Evolutionary conservation across 2,797 vertebrate genomes (phyloP), one percentile per base, ranked within the genome.

Genomic region (Mastacembelus armatus): DNA sequence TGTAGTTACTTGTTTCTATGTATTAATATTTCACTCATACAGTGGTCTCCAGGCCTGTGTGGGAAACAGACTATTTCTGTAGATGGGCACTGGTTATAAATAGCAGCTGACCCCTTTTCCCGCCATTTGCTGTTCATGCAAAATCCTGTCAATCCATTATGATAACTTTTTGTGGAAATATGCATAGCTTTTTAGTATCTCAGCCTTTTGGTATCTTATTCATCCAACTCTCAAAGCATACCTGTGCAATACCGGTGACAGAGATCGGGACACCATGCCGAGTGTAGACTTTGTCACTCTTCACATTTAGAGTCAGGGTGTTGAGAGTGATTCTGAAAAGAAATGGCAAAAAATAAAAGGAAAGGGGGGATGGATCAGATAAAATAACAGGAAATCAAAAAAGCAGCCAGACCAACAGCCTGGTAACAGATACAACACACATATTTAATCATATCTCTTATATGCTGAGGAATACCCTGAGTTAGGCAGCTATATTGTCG

Each of bases 281-380:
- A 24, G 96, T 98, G 85, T 98, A 98, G 49, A 98, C 96, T 85
- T 96, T 98, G 85, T 98, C 97, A 86, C 97, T 98, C 90, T 96
- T 98, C 70, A 98, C 97, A 49, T 97, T 98, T 61, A 98, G 92
- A 54, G 97, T 98, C 83, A 98, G 67, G 6, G 96, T 98, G 91
- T 97, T 98, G 55, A 98, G 92, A 11, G 95, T 95, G 79, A 98
- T 98, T 90, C 97, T 98, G 78, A 7, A 5, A 73, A 29, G 19
- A 47, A 69, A 30, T 5, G 3, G 35, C 16, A 47, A 12, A n/a
- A 44, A 69, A 54, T n/a, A 48, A 22, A 48, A 26, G 6, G 8
- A 59, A 55, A 18, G 18, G 7, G 10, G 14, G 7, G 14, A 38
- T 2, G 8, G 3, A 24, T 48, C 19, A 63, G 16, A 2, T 22